Base-by-base conservation (phyloP, 2,113 vertebrate species). In the Tenrec ecaudatus region DNA sequence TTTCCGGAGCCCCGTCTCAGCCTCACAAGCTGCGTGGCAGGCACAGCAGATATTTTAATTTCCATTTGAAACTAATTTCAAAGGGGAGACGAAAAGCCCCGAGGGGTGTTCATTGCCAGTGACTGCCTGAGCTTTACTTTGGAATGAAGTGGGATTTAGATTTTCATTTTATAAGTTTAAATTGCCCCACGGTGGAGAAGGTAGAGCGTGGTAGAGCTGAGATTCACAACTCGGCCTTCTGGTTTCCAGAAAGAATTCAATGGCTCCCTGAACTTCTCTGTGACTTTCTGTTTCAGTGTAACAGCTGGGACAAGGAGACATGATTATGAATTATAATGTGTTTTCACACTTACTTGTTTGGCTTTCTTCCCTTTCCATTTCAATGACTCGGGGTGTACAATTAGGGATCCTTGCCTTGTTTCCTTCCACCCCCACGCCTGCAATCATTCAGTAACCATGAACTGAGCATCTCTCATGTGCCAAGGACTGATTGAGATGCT, bases 91-190 rank as follows among this genome's bases (percentile, higher is more conserved):
- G 77, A 58, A 80, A 85, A 71, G 19, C 23, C 29, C 80, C 58
- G 5, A 57, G 64, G 53, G 27, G 19, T 47, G 53, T 57, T 79
- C 36, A 71, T 86, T 82, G 33, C 40, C 92, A 90, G 2, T 64
- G 62, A 2, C 14, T 0, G 1, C 76, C 82, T 82, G 47, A 88
- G 88, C 47, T 76, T 94, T 80, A 17, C 71, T 89, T 93, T 66
- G 71, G 76, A 83, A 66, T 62, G 33, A 83, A 23, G 33, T 86
- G 22, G 64, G 22, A 79, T 85, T 90, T 94, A 29, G 38, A 23
- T 68, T 84, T 93, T 76, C 64, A 73, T 86, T 91, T 69, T 80
- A 20, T 69, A 40, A 62, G 20, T 76, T 58, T 82, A 57, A 69
- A 47, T 31, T 60, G 23, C 40, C 22, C 25, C 27, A n/a, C n/a